phyloP scores from a whole-genome alignment of 2,113 vertebrate genomes.

The Saguinus imperator region DNA sequence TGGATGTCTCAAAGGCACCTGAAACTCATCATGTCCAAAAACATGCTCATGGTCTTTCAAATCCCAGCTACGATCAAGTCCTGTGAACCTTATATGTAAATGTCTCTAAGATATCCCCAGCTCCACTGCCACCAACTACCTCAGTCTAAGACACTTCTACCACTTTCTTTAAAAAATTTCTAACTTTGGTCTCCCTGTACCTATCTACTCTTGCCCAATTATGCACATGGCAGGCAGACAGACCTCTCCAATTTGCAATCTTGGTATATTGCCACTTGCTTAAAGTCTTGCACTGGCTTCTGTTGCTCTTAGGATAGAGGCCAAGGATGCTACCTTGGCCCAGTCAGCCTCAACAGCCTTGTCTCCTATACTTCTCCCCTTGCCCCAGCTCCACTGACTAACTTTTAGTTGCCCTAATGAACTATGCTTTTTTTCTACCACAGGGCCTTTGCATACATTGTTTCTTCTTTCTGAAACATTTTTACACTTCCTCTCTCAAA shows the following conservation, averaged over 20 bases:
- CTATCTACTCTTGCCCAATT: not conserved
- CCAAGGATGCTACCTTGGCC: not conserved
- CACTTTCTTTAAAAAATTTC: not conserved
- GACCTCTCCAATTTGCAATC: not conserved
- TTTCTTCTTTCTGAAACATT: not conserved
- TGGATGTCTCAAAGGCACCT: not conserved
- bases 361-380: not conserved
- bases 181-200: not conserved
- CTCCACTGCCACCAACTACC: not conserved
- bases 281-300: slow-evolving; percentile 16
- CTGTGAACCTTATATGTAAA: slow-evolving; percentile 7
- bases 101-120: not conserved
- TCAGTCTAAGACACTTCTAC: not conserved
- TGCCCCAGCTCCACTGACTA: not conserved
- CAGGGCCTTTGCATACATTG: not conserved
- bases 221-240: not conserved
- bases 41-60: not conserved
- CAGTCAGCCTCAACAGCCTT: not conserved
- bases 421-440: not conserved
- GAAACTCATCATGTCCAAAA: not conserved
- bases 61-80: not conserved
- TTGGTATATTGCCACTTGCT: not conserved
- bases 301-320: not conserved
- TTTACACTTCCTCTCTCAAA: not conserved
- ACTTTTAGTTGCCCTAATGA: not conserved